These are phyloP conservation scores for Callospermophilus lateralis DNA, from an alignment of 2,113 vertebrate genomes.

Conservation along the genomic window DNA sequence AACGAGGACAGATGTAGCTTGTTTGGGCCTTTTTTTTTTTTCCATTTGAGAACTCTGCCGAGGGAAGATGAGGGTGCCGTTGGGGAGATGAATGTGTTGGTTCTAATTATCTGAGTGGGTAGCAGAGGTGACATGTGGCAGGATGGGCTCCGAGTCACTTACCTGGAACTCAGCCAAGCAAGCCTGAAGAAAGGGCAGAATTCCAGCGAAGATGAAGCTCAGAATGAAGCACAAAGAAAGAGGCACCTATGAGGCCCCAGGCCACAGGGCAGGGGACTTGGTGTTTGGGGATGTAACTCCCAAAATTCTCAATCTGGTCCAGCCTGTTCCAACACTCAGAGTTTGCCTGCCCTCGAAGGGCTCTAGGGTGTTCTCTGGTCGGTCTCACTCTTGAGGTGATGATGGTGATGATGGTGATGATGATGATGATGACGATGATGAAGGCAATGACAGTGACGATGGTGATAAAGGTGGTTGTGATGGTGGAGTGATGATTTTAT, in stretches of 20 bases:
- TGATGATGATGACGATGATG: neutral
- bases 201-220: neutral
- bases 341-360: neutral
- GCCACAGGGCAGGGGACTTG: neutral
- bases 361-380: neutral
- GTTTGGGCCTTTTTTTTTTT: constrained; percentile 45
- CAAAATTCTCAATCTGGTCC: neutral
- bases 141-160: neutral
- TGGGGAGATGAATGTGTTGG: constrained; percentile 66
- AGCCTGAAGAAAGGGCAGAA: neutral
- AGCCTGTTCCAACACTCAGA: neutral
- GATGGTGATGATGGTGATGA: rapidly evolving
- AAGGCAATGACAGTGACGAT: no score
- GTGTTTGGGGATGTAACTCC: rapidly evolving
- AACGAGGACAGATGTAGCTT: constrained; percentile 61
- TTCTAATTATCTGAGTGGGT: constrained; percentile 61
- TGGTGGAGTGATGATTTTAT: neutral
- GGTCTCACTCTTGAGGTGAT: neutral
- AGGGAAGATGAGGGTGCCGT: constrained; percentile 11
- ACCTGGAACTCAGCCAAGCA: constrained; percentile 55
- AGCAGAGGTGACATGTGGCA: neutral
- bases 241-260: neutral
- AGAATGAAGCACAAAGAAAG: neutral
- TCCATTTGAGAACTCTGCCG: constrained; percentile 32
- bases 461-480: no score